phyloP scores from a whole-genome alignment of 2,113 vertebrate genomes.

The Deroptyus accipitrinus region DNA sequence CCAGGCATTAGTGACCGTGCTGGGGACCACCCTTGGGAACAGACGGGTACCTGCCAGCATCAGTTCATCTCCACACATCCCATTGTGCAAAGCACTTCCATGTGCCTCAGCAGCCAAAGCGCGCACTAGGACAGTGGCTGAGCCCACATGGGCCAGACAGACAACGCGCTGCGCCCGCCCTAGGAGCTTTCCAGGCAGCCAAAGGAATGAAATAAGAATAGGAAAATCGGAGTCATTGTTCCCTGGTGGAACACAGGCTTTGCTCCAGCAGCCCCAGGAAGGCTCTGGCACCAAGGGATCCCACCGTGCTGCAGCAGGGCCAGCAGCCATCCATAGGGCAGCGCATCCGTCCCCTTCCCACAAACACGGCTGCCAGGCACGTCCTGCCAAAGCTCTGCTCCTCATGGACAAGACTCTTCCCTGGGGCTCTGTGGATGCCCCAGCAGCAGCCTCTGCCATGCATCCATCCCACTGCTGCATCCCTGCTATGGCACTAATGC shows the following conservation, averaged over 20 bases:
- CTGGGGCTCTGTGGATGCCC: neutral
- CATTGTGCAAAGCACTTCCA: neutral
- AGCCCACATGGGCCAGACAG: neutral
- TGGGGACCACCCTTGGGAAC: neutral
- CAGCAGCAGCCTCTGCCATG: fast-evolving
- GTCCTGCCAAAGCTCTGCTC: neutral
- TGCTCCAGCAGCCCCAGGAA: neutral
- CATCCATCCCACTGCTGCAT: neutral
- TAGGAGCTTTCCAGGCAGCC: neutral
- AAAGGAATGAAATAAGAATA: neutral
- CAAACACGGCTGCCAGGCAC: fast-evolving
- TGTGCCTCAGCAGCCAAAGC: neutral
- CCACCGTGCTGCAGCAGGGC: neutral
- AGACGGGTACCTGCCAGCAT: neutral
- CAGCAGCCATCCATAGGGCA: neutral
- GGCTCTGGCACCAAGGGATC: neutral
- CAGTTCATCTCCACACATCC: neutral
- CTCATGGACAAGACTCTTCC: fast-evolving
- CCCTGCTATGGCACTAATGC: neutral
- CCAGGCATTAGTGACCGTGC: neutral
- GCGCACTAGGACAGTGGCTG: fast-evolving
- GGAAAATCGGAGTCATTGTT: constrained; percentile 15
- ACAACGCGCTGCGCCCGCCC: fast-evolving
- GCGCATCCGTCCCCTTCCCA: neutral
- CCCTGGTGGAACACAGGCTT: neutral